Percentiles rank a stretch among this genome's conserved stretches.
Conservation (phyloP, 2,113 vertebrate genomes). For the Larimichthys crocea region DNA sequence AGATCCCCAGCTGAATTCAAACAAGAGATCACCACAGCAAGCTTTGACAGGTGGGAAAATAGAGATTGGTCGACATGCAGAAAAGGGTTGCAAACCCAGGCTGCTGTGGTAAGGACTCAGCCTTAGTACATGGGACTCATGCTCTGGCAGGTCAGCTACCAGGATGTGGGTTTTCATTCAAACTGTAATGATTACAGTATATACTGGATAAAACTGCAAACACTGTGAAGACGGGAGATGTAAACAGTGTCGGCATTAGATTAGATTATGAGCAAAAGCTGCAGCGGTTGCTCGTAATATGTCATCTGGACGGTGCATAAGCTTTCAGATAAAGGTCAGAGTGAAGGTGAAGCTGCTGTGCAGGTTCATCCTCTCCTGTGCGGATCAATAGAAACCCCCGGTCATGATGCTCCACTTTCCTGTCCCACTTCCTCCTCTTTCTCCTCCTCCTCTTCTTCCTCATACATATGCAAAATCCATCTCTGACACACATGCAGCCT, state of each 20-base stretch:
- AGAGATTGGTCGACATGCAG: too few species aligned
- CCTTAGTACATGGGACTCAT: too few species aligned
- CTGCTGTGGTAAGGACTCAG: too few species aligned
- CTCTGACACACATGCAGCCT: constrained; percentile 70
- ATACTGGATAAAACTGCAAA: background rate
- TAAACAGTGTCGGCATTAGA: background rate
- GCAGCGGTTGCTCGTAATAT: background rate
- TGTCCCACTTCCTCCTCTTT: constrained; percentile 37
- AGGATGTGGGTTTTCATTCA: background rate
- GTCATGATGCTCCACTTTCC: constrained; percentile 61
- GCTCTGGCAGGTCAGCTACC: too few species aligned
- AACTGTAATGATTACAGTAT: background rate
- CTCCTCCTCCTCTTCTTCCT: constrained; percentile 37
- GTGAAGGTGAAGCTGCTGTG: constrained; percentile 48
- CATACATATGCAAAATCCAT: constrained; percentile 74
- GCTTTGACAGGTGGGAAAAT: too few species aligned
- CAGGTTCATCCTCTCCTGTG: constrained; percentile 42
- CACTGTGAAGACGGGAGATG: background rate
- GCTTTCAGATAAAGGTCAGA: constrained; percentile 19
- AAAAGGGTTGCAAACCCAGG: too few species aligned
- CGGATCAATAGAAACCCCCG: constrained; percentile 50
- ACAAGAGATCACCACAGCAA: too few species aligned
- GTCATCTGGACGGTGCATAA: constrained; percentile 4
- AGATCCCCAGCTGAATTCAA: background rate
- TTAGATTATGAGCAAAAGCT: background rate